Evolutionary conservation across 2,797 vertebrate genomes (phyloP).

Genomic region (Acipenser ruthenus): DNA sequence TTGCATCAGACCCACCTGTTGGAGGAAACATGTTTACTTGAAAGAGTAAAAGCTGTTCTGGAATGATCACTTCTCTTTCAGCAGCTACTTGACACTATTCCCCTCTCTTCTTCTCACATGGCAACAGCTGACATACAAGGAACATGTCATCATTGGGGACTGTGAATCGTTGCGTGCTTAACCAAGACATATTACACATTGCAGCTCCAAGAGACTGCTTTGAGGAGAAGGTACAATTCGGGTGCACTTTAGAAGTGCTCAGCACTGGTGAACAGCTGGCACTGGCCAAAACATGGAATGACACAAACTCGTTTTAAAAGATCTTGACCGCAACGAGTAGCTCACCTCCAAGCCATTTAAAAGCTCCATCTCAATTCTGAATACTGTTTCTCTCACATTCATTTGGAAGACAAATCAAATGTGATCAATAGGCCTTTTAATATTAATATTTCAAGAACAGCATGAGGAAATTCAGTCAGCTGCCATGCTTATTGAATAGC

Average conservation of each 20-base stretch:
- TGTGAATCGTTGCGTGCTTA: not conserved
- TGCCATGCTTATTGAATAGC: too few species aligned
- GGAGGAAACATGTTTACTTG: not conserved
- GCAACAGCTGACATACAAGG: conserved; percentile 8
- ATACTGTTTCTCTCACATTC: too few species aligned
- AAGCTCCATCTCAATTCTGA: too few species aligned
- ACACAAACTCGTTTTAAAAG: too few species aligned
- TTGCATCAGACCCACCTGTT: not conserved
- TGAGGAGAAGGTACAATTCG: not conserved
- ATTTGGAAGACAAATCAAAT: too few species aligned
- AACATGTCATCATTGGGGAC: conserved; percentile 6
- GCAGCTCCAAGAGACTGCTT: not conserved
- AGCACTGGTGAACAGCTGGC: conserved; percentile 35
- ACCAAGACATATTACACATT: not conserved
- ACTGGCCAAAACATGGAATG: not conserved
- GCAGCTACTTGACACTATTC: not conserved
- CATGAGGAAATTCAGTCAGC: too few species aligned
- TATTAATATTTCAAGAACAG: too few species aligned
- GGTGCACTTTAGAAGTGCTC: conserved; percentile 13
- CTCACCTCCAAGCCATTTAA: too few species aligned
- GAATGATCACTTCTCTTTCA: conserved; percentile 7
- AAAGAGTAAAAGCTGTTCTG: not conserved
- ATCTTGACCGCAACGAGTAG: too few species aligned
- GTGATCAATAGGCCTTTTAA: too few species aligned
- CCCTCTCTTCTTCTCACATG: not conserved